Evolutionary conservation across 2,113 vertebrate species (phyloP).

Genomic region (Hippocampus comes): DNA sequence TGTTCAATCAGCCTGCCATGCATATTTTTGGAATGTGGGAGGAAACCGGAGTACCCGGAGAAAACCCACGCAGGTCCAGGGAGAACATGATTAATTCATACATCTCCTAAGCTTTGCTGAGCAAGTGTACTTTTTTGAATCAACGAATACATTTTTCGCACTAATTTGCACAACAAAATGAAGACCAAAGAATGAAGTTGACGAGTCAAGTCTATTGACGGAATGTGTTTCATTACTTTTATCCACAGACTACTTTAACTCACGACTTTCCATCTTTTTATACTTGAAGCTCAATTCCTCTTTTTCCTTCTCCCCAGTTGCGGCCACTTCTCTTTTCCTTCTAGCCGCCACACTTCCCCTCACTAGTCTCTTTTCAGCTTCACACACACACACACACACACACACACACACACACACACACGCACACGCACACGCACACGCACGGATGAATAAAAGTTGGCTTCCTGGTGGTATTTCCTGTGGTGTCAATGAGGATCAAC

Average conservation of each 20-base stretch:
- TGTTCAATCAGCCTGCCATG: too few species aligned
- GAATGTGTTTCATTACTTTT: not conserved
- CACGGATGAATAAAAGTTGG: not conserved
- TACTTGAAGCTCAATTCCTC: conserved; percentile 27
- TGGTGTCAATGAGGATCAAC: not conserved
- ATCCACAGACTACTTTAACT: not conserved
- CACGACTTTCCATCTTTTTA: conserved; percentile 4
- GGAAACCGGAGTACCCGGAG: too few species aligned
- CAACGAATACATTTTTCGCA: too few species aligned
- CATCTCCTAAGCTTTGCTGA: too few species aligned
- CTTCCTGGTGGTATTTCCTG: not conserved
- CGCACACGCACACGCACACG: not conserved
- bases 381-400: not conserved
- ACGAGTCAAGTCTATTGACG: not conserved
- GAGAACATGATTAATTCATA: too few species aligned
- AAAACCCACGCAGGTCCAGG: too few species aligned
- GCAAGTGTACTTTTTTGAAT: too few species aligned
- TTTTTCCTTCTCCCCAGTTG: conserved; percentile 11
- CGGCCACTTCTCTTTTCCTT: conserved; percentile 45
- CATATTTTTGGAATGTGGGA: too few species aligned
- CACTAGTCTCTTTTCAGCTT: not conserved
- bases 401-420: not conserved
- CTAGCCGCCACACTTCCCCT: conserved; percentile 3
- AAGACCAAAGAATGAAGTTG: not conserved
- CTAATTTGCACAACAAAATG: not conserved